Evolutionary conservation across 2,113 vertebrate genomes (phyloP).

Genomic region (Salminus brasiliensis): DNA sequence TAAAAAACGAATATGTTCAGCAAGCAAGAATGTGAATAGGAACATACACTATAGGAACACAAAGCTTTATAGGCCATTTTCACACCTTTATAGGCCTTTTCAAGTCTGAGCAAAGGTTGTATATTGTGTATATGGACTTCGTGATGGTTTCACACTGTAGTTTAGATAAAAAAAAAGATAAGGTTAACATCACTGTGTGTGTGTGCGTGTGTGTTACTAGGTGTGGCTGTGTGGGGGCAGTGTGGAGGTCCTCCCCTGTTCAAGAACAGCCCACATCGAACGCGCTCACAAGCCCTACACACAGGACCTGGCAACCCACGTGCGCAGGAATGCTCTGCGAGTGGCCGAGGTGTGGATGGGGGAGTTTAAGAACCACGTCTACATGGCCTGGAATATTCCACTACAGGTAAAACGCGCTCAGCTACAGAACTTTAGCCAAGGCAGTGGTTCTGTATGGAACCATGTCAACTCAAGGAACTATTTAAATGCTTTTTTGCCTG

Average conservation of each 20-base stretch:
- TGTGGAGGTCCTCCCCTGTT: slow-evolving; percentile 95
- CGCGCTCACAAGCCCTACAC: slow-evolving; percentile 97
- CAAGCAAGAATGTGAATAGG: no score
- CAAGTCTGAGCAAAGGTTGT: no score
- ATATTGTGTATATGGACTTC: no score
- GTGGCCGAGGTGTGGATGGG: slow-evolving; percentile 98
- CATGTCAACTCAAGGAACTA: no score
- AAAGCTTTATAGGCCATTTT: no score
- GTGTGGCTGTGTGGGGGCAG: slow-evolving; percentile 97
- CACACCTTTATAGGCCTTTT: no score
- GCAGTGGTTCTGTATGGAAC: no score
- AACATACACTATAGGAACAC: no score
- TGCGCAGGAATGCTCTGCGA: slow-evolving; percentile 89
- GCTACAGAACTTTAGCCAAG: neutral
- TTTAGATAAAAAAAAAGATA: no score
- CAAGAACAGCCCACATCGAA: slow-evolving; percentile 92
- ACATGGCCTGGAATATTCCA: slow-evolving; percentile 98
- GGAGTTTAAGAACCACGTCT: slow-evolving; percentile 90
- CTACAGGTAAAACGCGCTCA: slow-evolving; percentile 77
- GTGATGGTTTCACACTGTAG: no score
- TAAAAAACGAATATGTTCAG: no score
- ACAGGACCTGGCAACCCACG: slow-evolving; percentile 88
- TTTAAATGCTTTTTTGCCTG: no score
- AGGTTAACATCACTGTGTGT: neutral
- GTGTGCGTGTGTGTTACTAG: slow-evolving; percentile 67